Conservation (phyloP, 1,140 invertebrate genomes). For the Piezodorus guildinii region DNA sequence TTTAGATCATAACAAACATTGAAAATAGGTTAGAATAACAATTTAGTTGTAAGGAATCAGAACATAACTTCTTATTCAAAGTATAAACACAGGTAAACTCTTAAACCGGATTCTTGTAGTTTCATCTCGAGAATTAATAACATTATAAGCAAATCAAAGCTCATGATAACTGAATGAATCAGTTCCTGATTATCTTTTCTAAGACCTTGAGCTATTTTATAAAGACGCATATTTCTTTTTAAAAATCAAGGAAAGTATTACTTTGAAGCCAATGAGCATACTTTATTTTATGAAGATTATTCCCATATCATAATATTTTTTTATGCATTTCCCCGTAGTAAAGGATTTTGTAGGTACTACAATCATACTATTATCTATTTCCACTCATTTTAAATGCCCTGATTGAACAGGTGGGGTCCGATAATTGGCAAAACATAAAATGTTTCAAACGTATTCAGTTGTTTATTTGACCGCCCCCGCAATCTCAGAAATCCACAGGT, state of each 20-base stretch:
- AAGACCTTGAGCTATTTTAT: too few species aligned
- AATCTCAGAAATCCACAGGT: constrained; percentile 45
- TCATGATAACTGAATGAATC: too few species aligned
- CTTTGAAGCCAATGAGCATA: neutral
- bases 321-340: neutral
- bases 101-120: too few species aligned
- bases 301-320: neutral
- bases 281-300: neutral
- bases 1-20: too few species aligned
- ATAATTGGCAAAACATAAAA: constrained; percentile 36
- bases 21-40: too few species aligned
- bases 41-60: too few species aligned
- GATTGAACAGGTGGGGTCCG: constrained; percentile 34
- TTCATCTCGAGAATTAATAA: too few species aligned
- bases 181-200: too few species aligned
- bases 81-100: too few species aligned
- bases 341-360: neutral
- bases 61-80: too few species aligned
- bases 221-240: too few species aligned
- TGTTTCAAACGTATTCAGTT: constrained; percentile 35
- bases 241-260: neutral
- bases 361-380: constrained; percentile 7
- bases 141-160: too few species aligned
- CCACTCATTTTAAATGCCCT: constrained; percentile 1
- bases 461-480: constrained; percentile 37